phyloP scores from a whole-genome alignment of 1,140 invertebrate species.

The Panulirus ornatus region DNA sequence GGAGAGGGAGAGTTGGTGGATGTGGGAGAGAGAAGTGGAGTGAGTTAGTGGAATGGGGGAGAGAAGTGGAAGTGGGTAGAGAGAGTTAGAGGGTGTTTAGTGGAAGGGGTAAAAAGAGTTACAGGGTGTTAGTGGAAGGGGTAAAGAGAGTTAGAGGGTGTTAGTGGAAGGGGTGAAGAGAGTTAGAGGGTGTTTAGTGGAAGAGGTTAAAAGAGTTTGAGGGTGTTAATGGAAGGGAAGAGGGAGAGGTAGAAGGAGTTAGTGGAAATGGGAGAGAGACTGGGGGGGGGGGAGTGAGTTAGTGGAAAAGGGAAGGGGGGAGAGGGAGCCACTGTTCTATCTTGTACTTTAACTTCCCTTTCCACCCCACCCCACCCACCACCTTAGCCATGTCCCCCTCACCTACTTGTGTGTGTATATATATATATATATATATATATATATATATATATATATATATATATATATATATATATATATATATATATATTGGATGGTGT shows the following conservation, averaged over 20 bases:
- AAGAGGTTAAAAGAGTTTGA: background rate
- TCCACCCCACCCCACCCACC: too few relatives aligned
- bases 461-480: constrained; percentile 29
- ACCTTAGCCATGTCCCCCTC: too few relatives aligned
- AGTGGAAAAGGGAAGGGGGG: background rate
- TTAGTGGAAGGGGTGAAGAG: background rate
- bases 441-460: constrained; percentile 36
- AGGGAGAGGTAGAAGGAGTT: background rate
- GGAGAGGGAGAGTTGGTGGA: too few relatives aligned
- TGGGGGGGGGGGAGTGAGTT: too few relatives aligned
- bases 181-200: background rate
- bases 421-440: constrained; percentile 12
- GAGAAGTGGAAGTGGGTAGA: background rate
- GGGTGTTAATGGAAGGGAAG: too few relatives aligned
- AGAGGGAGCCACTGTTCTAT: too few relatives aligned
- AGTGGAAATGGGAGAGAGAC: too few relatives aligned
- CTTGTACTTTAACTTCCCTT: too few relatives aligned
- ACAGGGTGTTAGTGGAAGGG: background rate
- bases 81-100: too few relatives aligned
- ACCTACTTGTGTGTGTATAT: too few relatives aligned
- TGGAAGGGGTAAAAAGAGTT: background rate
- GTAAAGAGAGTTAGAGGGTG: background rate
- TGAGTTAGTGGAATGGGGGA: background rate
- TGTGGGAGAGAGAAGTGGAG: background rate
- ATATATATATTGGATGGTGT: background rate